These are phyloP conservation scores for Volucella zonaria DNA, from an alignment of 2,888 invertebrate genomes.

Conservation along the genomic window DNA sequence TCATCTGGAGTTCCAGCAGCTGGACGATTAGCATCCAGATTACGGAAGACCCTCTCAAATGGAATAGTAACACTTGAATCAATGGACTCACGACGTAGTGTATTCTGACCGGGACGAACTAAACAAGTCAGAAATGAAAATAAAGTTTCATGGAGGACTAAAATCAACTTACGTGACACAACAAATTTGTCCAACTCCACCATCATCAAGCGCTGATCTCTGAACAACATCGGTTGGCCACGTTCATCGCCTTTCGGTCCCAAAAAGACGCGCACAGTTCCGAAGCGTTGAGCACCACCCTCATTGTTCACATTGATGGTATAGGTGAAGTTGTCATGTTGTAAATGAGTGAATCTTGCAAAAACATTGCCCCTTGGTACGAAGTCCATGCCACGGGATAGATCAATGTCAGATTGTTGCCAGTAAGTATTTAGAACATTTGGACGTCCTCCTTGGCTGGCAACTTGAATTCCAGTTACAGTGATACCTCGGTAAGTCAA, in stretches of 20 bases:
- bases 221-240: slow-evolving; percentile 85
- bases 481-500: slow-evolving; percentile 83
- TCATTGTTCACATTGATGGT: slow-evolving; percentile 86
- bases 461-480: slow-evolving; percentile 84
- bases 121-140: slow-evolving; percentile 68
- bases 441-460: slow-evolving; percentile 83
- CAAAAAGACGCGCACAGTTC: slow-evolving; percentile 87
- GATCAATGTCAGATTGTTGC: slow-evolving; percentile 90
- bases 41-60: slow-evolving; percentile 91
- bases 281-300: slow-evolving; percentile 83
- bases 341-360: slow-evolving; percentile 89
- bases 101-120: slow-evolving; percentile 88
- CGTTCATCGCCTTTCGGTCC: slow-evolving; percentile 87
- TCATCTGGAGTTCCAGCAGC: slow-evolving; percentile 83
- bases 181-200: slow-evolving; percentile 88
- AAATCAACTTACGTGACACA: slow-evolving; percentile 83
- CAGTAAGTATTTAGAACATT: slow-evolving; percentile 89
- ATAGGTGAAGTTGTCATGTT: slow-evolving; percentile 88
- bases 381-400: slow-evolving; percentile 92
- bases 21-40: slow-evolving; percentile 86
- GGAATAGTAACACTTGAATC: slow-evolving; percentile 93
- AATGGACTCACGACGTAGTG: slow-evolving; percentile 86
- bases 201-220: slow-evolving; percentile 86
- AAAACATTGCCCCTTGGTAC: slow-evolving; percentile 89
- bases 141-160: neutral